Base-by-base conservation (phyloP, 2,113 vertebrate genomes). In the Syngnathoides biaculeatus region DNA sequence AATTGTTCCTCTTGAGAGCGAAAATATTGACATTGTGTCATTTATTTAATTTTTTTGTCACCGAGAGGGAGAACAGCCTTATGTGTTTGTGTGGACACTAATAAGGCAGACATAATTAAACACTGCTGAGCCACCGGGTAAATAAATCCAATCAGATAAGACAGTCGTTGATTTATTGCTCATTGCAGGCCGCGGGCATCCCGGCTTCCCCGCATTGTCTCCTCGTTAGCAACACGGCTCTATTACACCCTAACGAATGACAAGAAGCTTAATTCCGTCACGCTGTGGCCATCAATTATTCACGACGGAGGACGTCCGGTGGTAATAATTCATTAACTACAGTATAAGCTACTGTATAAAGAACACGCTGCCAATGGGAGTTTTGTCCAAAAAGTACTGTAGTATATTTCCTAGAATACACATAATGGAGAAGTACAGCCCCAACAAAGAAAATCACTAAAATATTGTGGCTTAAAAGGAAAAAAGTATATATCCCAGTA, bases 21-120 rank as follows among this genome's bases (percentile, higher is more conserved):
- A 35, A 35, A 35, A 35, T 35, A 20, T 47, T 1, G 45, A 7
- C 20, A 19, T 7, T 0, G 45, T 47, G 45, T 47, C 15, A 47
- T 17, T 11, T n/a, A n/a, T n/a, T n/a, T n/a, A n/a, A n/a, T n/a
- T n/a, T n/a, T 62, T 78, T 69, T 47, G 17, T 47, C 45, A 1
- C 8, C 8, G 17, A 17, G 19, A 61, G 20, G 9, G 19, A 47
- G 58, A 35, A 27, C 22, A 55, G 62, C 66, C 65, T 67, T 27
- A 27, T 67, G 60, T 68, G 68, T 72, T 68, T 59, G 65, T 47
- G 53, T 65, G 68, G 74, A 74, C 78, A 53, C 83, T 90, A 90
- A 90, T 89, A 84, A 89, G 88, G 87, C 87, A 71, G 82, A 84
- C 85, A 86, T 89, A 90, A 86, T 87, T 91, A 89, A 89, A 83